Evolutionary conservation across 2,888 invertebrate genomes (phyloP).

Genomic region (Tortrix viridana): DNA sequence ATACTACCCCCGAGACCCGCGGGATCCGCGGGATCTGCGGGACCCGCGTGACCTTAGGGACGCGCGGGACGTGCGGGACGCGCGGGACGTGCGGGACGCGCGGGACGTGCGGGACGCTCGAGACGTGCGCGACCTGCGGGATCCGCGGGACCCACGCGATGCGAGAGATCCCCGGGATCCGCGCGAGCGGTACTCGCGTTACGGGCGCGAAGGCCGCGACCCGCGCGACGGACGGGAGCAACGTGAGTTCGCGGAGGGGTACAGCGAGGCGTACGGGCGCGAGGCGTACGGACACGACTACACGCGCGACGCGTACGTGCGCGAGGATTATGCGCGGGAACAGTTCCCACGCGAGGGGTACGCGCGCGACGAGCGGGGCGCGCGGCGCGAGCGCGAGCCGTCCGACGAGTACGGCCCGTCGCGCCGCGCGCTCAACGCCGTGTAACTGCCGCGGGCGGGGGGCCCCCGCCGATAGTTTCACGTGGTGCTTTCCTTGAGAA

Average conservation of each 20-base stretch:
- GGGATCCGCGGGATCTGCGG: conserved; percentile 56
- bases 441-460: conserved; percentile 77
- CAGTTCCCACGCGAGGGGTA: conserved; percentile 64
- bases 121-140: conserved; percentile 38
- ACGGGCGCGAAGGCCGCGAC: conserved; percentile 47
- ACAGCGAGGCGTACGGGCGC: conserved; percentile 68
- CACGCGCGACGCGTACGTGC: conserved; percentile 65
- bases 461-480: conserved; percentile 36
- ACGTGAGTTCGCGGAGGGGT: conserved; percentile 53
- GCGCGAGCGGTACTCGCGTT: conserved; percentile 48
- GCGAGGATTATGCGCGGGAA: conserved; percentile 76
- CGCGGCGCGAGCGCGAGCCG: conserved; percentile 71
- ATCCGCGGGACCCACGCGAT: conserved; percentile 40
- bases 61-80: conserved; percentile 42
- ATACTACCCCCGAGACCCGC: conserved; percentile 68
- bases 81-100: conserved; percentile 62
- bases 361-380: conserved; percentile 70
- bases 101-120: conserved; percentile 52
- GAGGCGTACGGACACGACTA: conserved; percentile 69
- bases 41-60: conserved; percentile 43
- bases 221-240: conserved; percentile 65
- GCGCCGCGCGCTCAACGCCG: conserved; percentile 89
- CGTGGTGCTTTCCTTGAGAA: conserved; percentile 47
- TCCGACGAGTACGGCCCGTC: conserved; percentile 86
- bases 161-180: conserved; percentile 39